Evolutionary conservation across 2,797 vertebrate genomes (phyloP), one percentile per base, ranked within the genome.

Genomic region (Podarcis siculus): DNA sequence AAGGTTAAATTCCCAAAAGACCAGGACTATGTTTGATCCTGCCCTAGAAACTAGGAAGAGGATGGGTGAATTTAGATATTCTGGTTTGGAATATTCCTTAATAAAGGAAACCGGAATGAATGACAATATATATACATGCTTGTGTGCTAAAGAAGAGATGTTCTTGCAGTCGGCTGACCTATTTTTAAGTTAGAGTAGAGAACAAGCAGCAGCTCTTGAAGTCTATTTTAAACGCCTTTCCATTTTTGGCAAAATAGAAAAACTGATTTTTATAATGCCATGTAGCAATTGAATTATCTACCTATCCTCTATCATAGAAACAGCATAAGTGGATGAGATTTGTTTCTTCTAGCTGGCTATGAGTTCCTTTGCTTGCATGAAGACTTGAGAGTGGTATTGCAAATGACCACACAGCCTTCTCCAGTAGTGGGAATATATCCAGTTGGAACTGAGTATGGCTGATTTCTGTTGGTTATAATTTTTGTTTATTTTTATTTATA

Each of bases 191-290:
- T 69, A 39, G 64, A 69, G 83, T 42, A 64, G 30, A 37, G 73
- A 87, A 39, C 42, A 69, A 83, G 30, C 61, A 49, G 32, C 72
- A 81, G 8, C 21, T 83, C 42, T 61, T 69, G 61, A 83, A 55
- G 8, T 45, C 49, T 17, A 32, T 80, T 58, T 73, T 61, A 58
- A 72, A 80, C 21, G 15, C 9, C 37, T 79, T 45, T 71, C 35
- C 10, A 37, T 82, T 64, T 75, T n/a, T 49, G 25, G 15, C 55
- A 37, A 45, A 35, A 17, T 8, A 23, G 35, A 37, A 77, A 67
- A 89, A 75, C n/a, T 37, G 42, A 35, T 86, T 86, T 72, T 73
- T 85, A 75, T 75, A 79, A 83, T 66, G n/a, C 32, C n/a, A 61
- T 78, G 30, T 64, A 17, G 10, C 35, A 21, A n/a, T 13, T 86